Evolutionary conservation across 2,888 invertebrate genomes (phyloP).

Genomic region (Acleris laterana): DNA sequence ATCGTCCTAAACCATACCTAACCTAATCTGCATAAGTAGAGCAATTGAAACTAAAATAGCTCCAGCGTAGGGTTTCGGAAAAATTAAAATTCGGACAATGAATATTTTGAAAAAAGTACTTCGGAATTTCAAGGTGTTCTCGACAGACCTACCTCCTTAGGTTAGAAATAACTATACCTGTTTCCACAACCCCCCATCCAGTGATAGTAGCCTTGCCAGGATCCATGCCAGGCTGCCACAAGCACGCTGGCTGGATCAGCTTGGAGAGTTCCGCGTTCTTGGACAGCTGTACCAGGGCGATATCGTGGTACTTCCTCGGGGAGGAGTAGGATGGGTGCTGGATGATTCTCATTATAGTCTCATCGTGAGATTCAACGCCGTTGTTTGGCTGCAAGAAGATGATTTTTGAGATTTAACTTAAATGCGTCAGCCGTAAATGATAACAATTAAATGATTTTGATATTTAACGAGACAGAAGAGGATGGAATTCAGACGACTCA

Average conservation of each 20-base stretch:
- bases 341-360: conserved; percentile 43
- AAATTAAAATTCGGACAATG: too few relatives aligned
- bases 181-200: conserved; percentile 50
- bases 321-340: conserved; percentile 45
- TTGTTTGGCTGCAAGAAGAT: not conserved
- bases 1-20: too few relatives aligned
- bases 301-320: conserved; percentile 50
- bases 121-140: too few relatives aligned
- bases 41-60: too few relatives aligned
- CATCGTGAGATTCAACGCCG: conserved; percentile 40
- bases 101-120: too few relatives aligned
- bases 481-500: too few relatives aligned
- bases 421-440: too few relatives aligned
- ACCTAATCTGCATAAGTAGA: too few relatives aligned
- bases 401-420: not conserved
- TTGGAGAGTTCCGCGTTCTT: conserved; percentile 39
- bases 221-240: conserved; percentile 41
- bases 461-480: too few relatives aligned
- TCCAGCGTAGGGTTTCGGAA: too few relatives aligned
- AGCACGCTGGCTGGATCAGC: conserved; percentile 47
- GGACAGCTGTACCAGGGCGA: conserved; percentile 48
- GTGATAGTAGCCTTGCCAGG: conserved; percentile 41
- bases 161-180: conserved; percentile 39
- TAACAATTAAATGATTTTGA: too few relatives aligned
- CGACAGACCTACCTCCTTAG: too few relatives aligned